Conservation (phyloP, 2,797 vertebrate species). For the Gallinago solitaria region DNA sequence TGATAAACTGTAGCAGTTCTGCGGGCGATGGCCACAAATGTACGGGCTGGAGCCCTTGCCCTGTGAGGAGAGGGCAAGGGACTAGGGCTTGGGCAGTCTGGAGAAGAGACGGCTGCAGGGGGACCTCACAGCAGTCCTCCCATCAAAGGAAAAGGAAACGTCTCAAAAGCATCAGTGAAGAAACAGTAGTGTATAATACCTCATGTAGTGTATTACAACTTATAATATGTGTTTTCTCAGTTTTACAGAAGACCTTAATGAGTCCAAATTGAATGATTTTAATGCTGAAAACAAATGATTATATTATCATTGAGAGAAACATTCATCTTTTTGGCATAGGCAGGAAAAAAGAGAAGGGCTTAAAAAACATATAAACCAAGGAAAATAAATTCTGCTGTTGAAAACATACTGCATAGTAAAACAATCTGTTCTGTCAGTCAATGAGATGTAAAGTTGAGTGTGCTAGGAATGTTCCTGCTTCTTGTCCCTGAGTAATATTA, state of each 20-base stretch:
- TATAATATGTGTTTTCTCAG: background rate
- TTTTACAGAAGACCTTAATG: background rate
- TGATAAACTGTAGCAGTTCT: background rate
- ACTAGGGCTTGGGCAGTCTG: background rate
- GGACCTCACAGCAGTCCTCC: background rate
- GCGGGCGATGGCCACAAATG: background rate
- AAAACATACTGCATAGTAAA: background rate
- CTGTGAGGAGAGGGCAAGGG: background rate
- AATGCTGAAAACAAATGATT: background rate
- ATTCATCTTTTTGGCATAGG: background rate
- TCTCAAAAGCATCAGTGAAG: background rate
- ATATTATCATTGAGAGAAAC: background rate
- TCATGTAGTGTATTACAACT: background rate
- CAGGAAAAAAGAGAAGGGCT: background rate
- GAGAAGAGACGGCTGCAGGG: background rate
- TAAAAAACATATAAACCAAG: background rate
- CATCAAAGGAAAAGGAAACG: rapidly evolving
- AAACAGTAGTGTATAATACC: background rate
- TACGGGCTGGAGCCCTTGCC: background rate
- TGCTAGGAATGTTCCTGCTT: background rate
- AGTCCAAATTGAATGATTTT: background rate
- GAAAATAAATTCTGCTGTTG: background rate
- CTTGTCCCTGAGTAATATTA: background rate
- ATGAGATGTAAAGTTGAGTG: background rate
- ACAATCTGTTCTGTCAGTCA: background rate